Base-by-base conservation (phyloP, 2,797 vertebrate species). In the Melanotaenia parkinsoni region DNA sequence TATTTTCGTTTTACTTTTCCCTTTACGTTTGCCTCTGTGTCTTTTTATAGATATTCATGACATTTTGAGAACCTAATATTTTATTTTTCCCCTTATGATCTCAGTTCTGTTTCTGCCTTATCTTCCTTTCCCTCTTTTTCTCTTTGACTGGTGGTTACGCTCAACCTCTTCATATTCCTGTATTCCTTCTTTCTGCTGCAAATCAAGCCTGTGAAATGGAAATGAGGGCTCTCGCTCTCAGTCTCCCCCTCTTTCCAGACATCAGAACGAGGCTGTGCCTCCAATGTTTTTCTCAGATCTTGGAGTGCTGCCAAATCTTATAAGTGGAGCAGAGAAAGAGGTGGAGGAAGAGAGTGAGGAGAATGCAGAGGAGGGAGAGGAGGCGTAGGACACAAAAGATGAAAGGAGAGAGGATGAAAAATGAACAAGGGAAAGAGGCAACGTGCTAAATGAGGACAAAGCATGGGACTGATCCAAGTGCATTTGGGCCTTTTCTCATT, bases 131-230 rank as follows among this genome's bases (percentile, higher is more conserved):
- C 59, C 63, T 72, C 70, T 65, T 56, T 79, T 77, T 76, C 79
- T 83, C 68, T 78, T 63, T 72, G 67, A 74, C 84, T 86, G 77
- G 58, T 66, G 51, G 76, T 88, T 76, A 86, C 56, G 70, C 81
- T 90, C 81, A 75, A 61, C 26, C 70, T 81, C 88, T 74, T 78
- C 12, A 50, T 84, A 80, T 83, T 81, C 90, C 85, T 88, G 79
- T 75, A 76, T 80, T 84, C 72, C 82, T 86, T 68, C 76, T 82
- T 71, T 82, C 85, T 91, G 78, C 84, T 70, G 78, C 89, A 85
- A 93, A 90, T 92, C 88, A 72, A 86, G 81, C 78, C 91, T 92
- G 88, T 96, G 95, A 96, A 97, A 95, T 97, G 96, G 95, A 96
- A 97, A 96, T 95, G 92, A 96, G 95, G 91, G 86, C 91, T 95